Percentiles rank a stretch among this genome's conserved stretches.
phyloP scores from a whole-genome alignment of 1,140 invertebrate species.

The Calliphora vicina region DNA sequence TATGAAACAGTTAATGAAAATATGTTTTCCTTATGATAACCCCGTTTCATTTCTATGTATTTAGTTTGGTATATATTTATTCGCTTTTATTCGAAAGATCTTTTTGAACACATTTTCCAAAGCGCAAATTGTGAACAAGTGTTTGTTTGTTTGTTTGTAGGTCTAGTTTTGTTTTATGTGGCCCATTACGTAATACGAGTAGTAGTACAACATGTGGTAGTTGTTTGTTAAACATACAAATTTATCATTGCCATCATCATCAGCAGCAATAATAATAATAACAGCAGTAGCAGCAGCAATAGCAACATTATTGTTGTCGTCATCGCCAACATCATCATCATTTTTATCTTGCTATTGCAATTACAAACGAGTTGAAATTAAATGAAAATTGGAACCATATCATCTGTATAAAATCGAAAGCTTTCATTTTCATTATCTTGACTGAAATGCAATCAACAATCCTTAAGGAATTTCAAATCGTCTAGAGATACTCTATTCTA shows the following conservation, averaged over 20 bases:
- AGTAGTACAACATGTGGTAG: slow-evolving; percentile 18
- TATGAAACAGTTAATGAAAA: slow-evolving; percentile 32
- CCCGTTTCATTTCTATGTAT: not conserved
- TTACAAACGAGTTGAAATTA: not conserved
- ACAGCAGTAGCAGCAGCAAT: not conserved
- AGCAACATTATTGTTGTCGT: not conserved
- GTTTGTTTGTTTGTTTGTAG: not conserved
- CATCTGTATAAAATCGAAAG: not conserved
- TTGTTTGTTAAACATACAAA: not conserved
- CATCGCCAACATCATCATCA: not conserved
- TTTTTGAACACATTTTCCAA: slow-evolving; percentile 9
- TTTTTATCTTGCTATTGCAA: not conserved
- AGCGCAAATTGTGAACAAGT: slow-evolving; percentile 4
- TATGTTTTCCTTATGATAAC: slow-evolving; percentile 20
- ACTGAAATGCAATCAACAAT: not conserved
- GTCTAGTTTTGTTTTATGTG: not conserved
- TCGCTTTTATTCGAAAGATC: not conserved
- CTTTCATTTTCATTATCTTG: slow-evolving; percentile 4
- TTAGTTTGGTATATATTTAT: too few relatives aligned
- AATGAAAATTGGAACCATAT: not conserved
- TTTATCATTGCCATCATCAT: not conserved
- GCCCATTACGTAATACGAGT: slow-evolving; percentile 19
- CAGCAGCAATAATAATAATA: not conserved
- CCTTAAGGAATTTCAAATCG: not conserved
- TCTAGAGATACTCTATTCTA: not conserved